Conservation (phyloP, 2,797 vertebrate species). For the Sylvia borin region DNA sequence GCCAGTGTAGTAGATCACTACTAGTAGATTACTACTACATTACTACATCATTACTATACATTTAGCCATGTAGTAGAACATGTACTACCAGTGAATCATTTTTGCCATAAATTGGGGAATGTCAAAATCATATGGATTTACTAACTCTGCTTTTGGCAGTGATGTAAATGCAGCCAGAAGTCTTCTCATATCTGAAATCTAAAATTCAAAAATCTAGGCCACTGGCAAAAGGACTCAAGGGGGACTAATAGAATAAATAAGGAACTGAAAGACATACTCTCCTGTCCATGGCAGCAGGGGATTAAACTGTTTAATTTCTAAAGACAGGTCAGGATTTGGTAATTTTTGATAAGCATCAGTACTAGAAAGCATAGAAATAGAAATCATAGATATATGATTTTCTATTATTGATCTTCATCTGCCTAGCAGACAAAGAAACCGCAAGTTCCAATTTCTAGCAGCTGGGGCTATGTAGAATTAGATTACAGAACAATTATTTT, state of each 20-base stretch:
- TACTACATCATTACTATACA: no score
- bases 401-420: slow-evolving; percentile 28
- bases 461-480: neutral
- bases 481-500: neutral
- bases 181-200: neutral
- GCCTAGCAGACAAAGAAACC: neutral
- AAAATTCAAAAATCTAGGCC: neutral
- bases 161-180: neutral
- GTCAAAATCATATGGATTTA: neutral
- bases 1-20: neutral
- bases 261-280: neutral
- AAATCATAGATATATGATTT: slow-evolving; percentile 54
- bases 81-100: neutral
- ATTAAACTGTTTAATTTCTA: slow-evolving; percentile 6
- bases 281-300: neutral
- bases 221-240: neutral
- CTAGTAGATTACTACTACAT: no score
- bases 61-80: neutral
- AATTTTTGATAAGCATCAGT: neutral
- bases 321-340: neutral
- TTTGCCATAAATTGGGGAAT: neutral
- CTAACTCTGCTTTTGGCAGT: neutral
- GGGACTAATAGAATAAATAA: neutral
- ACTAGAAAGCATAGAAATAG: neutral
- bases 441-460: neutral